Conservation (phyloP, 2,113 vertebrate genomes). For the Cynocephalus volans region DNA sequence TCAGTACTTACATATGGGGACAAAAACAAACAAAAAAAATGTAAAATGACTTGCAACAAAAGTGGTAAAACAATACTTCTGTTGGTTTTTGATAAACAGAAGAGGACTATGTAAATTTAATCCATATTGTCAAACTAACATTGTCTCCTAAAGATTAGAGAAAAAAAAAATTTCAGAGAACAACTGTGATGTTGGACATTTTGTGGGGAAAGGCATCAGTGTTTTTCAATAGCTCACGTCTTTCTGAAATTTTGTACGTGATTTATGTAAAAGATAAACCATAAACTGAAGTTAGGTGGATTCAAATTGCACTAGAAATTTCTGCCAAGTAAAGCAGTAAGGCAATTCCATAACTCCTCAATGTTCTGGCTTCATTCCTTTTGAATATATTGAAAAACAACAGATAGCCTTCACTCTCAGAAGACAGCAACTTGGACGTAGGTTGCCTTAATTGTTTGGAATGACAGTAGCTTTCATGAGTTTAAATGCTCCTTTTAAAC, state of each 20-base stretch:
- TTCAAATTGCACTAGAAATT: constrained; percentile 76
- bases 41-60: not conserved
- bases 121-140: not conserved
- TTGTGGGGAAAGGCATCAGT: not conserved
- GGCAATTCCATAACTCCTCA: constrained; percentile 73
- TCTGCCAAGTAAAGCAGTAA: constrained; percentile 84
- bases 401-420: not conserved
- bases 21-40: not conserved
- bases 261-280: constrained; percentile 85
- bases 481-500: not conserved
- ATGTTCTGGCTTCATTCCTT: constrained; percentile 19
- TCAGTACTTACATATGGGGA: not conserved
- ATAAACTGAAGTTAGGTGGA: constrained; percentile 76
- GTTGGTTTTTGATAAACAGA: not conserved
- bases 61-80: not conserved
- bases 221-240: constrained; percentile 70
- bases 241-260: constrained; percentile 73
- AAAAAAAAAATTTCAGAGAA: not conserved
- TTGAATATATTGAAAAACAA: constrained; percentile 66
- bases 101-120: not conserved
- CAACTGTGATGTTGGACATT: not conserved
- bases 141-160: not conserved
- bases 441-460: not conserved
- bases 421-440: not conserved
- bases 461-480: not conserved